A percentile compares a stretch with the other conserved stretches of the same genome.
These are phyloP conservation scores for Koerneria pararmatus DNA, from an alignment of 2,888 invertebrate genomes.

Conservation along the genomic window DNA sequence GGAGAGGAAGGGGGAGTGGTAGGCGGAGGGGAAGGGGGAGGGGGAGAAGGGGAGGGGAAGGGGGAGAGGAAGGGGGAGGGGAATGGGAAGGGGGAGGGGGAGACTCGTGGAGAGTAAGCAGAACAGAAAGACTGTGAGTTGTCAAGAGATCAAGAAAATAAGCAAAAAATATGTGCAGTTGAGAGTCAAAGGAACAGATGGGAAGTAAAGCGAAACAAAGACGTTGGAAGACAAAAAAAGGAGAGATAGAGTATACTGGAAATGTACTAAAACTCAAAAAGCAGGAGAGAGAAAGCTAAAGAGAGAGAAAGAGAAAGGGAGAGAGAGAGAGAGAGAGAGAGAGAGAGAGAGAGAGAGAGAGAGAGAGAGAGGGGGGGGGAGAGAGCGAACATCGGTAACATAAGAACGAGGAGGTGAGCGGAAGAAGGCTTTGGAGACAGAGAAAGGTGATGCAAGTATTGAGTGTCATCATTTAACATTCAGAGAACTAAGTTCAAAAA, in stretches of 20 bases:
- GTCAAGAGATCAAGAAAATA: neutral
- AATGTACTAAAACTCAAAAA: too few species aligned
- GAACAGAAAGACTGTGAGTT: neutral
- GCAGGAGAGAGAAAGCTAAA: too few species aligned
- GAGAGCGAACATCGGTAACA: too few species aligned
- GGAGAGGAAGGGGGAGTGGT: conserved; percentile 9
- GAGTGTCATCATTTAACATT: too few species aligned
- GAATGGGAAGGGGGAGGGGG: neutral
- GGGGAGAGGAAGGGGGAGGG: neutral
- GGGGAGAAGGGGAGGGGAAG: neutral
- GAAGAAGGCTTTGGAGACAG: too few species aligned
- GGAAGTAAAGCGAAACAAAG: neutral
- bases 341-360: neutral
- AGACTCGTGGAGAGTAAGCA: neutral
- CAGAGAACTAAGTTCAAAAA: too few species aligned
- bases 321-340: neutral
- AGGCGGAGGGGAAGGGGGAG: neutral
- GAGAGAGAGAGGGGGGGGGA: neutral
- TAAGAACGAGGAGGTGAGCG: too few species aligned
- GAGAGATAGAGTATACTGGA: too few species aligned
- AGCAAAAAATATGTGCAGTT: too few species aligned
- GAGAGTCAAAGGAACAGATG: too few species aligned
- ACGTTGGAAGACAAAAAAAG: neutral
- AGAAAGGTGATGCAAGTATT: neutral
- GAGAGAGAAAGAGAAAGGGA: neutral